These are phyloP conservation scores for Rachycentron canadum DNA, from an alignment of 2,797 vertebrate species.

Conservation along the genomic window DNA sequence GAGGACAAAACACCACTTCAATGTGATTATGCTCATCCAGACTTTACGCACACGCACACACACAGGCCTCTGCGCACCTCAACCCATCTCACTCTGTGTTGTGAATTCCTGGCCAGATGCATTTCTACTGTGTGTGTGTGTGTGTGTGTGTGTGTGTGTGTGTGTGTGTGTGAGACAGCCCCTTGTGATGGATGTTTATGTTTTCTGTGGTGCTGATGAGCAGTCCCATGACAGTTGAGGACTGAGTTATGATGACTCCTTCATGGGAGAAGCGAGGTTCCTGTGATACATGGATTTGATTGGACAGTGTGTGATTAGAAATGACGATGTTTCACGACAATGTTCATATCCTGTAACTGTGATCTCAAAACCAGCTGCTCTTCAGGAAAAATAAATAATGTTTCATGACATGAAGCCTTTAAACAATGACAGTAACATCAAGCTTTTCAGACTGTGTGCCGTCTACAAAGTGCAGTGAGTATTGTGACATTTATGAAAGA, in stretches of 20 bases:
- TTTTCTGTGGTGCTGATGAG: slow-evolving; percentile 38
- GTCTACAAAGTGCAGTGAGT: neutral
- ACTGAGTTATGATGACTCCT: slow-evolving; percentile 4
- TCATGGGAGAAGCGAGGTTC: slow-evolving; percentile 16
- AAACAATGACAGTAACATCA: neutral
- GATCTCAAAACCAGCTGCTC: neutral
- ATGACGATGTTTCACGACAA: neutral
- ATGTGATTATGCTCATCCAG: slow-evolving; percentile 48
- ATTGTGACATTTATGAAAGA: neutral
- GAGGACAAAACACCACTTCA: slow-evolving; percentile 57
- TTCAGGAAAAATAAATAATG: neutral
- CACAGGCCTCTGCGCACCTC: neutral
- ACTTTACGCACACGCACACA: slow-evolving; percentile 7
- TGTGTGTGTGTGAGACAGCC: neutral
- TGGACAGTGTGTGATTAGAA: slow-evolving; percentile 9
- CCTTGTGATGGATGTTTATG: slow-evolving; percentile 37
- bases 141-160: neutral
- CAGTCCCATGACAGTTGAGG: slow-evolving; percentile 31
- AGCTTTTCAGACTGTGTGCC: neutral
- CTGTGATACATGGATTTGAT: neutral
- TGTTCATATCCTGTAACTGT: neutral
- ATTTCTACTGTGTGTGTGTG: neutral
- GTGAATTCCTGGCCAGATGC: slow-evolving; percentile 5
- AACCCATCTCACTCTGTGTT: slow-evolving; percentile 1
- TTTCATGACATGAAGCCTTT: neutral